A percentile compares a stretch with the other conserved stretches of the same genome.
Evolutionary conservation across 2,888 invertebrate species (phyloP).

Genomic region (Cryptus viduatorius): DNA sequence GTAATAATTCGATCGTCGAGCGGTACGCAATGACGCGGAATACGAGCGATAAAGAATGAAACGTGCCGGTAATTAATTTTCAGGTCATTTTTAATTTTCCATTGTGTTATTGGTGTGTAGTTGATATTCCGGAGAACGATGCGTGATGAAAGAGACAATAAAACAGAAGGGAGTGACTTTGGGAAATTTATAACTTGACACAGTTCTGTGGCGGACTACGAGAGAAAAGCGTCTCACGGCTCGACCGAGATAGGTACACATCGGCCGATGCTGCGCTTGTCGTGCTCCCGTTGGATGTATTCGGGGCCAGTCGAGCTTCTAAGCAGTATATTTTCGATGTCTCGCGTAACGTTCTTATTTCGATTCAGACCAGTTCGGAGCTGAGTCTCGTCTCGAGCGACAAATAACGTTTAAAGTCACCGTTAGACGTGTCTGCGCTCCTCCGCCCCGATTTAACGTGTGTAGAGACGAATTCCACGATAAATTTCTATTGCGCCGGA

Average conservation of each 20-base stretch:
- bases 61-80: constrained; percentile 13
- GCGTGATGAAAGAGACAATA: background rate
- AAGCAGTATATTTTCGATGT: constrained; percentile 43
- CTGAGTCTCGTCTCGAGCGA: constrained; percentile 26
- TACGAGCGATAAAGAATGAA: background rate
- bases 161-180: constrained; percentile 5
- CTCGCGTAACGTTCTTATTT: constrained; percentile 49
- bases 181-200: constrained; percentile 34
- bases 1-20: constrained; percentile 36
- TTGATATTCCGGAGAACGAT: background rate
- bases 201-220: constrained; percentile 30
- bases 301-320: constrained; percentile 34
- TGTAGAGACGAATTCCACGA: no score
- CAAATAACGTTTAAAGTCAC: background rate
- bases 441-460: background rate
- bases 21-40: background rate
- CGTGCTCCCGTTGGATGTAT: constrained; percentile 20
- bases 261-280: constrained; percentile 5
- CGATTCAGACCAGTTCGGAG: constrained; percentile 26
- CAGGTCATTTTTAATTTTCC: background rate
- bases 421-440: background rate
- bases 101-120: background rate
- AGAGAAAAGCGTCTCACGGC: constrained; percentile 29
- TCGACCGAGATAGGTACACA: constrained; percentile 31
- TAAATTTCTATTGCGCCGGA: no score